phyloP scores from a whole-genome alignment of 2,113 vertebrate species.

The Laticauda colubrina region DNA sequence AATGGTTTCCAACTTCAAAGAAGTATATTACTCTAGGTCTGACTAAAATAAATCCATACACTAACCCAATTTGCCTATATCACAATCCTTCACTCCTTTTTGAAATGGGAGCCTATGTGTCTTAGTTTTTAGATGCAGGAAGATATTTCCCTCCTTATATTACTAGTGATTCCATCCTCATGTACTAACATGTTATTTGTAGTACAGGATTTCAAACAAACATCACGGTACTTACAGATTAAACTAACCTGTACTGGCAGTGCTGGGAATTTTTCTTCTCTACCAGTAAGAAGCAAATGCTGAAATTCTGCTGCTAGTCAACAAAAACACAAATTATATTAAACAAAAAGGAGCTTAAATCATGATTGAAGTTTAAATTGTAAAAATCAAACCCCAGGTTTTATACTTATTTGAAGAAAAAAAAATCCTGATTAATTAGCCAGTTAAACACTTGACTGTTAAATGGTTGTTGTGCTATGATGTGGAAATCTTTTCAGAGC shows the following conservation, averaged over 20 bases:
- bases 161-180: constrained; percentile 61
- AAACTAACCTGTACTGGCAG: constrained; percentile 96
- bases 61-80: constrained; percentile 15
- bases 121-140: constrained; percentile 1
- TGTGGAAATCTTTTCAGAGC: background rate
- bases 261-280: constrained; percentile 87
- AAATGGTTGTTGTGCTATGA: background rate
- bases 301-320: constrained; percentile 91
- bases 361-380: constrained; percentile 60
- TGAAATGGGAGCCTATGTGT: background rate
- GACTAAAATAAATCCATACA: background rate
- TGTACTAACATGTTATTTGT: constrained; percentile 70
- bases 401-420: constrained; percentile 43
- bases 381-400: constrained; percentile 44
- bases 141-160: constrained; percentile 34
- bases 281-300: constrained; percentile 89
- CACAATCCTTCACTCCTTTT: background rate
- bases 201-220: constrained; percentile 77
- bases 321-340: constrained; percentile 92
- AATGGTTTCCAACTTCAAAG: background rate
- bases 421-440: background rate
- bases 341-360: constrained; percentile 74
- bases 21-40: background rate
- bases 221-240: constrained; percentile 91
- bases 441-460: background rate